Conservation (phyloP, 2,797 vertebrate genomes). For the Argya squamiceps region DNA sequence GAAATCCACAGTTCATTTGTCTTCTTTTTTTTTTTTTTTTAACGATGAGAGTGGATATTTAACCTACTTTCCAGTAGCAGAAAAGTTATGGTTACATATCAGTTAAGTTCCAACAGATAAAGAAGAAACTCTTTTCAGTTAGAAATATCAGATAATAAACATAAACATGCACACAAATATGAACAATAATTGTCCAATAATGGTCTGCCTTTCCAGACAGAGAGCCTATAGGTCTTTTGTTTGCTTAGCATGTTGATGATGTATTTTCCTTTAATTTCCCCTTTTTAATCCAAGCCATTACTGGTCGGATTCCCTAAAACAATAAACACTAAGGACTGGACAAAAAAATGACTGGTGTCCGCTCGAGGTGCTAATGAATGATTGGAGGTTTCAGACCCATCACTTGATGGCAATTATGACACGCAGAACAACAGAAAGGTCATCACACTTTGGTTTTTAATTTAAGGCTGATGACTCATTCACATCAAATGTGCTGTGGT, state of each 20-base stretch:
- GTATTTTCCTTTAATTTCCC: background rate
- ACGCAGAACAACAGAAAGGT: background rate
- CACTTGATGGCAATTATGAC: background rate
- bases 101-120: background rate
- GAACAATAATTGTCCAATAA: background rate
- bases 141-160: background rate
- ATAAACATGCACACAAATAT: background rate
- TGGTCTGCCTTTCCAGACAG: background rate
- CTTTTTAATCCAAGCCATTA: background rate
- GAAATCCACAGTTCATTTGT: background rate
- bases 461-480: background rate
- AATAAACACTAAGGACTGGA: background rate
- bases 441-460: background rate
- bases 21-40: background rate
- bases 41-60: background rate
- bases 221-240: background rate
- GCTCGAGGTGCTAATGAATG: background rate
- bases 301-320: background rate
- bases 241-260: background rate
- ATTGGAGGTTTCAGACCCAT: background rate
- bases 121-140: background rate
- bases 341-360: background rate
- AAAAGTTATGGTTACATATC: background rate
- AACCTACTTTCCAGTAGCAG: background rate
- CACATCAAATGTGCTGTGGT: background rate